Base-by-base conservation (phyloP, 1,140 invertebrate genomes). In the Oppia nitens region DNA sequence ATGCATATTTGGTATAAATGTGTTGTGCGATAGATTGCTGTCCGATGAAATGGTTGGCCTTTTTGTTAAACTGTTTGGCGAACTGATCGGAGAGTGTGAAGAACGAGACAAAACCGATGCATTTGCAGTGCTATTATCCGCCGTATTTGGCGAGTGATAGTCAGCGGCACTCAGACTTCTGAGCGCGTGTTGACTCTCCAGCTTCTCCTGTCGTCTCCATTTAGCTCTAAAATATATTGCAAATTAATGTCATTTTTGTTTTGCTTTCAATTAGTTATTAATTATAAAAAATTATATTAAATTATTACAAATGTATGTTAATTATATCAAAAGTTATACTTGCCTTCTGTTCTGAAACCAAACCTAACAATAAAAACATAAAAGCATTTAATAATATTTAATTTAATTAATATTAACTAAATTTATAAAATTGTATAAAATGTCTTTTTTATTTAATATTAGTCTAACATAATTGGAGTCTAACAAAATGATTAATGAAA, bases 121-220 rank as follows among this genome's bases (percentile, higher is more conserved):
- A 50, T 51, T 51, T 24, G 6, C 49, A 25, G 49, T 25, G 49
- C 49, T 51, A 20, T 28, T 28, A 20, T n/a, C 21, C 6, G 6
- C n/a, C 6, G 6, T 51, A 51, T 4, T 51, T 51, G 21, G 14
- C 6, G 49, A 4, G 27, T 25, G 27, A 51, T 60, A 50, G 4
- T 29, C n/a, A 29, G 55, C 32, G 17, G 57, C 57, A 11, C 63
- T 58, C 2, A 65, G 59, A 29, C 53, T 60, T n/a, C 64, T 52
- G 2, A 64, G 53, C 11, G 64, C 60, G 24, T 62, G 64, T 20
- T 65, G 63, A 56, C 57, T 64, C 27, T 65, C 64, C n/a, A 61
- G 23, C 29, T 64, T 64, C 49, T 64, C 63, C 25, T 64, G 63
- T 4, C 63, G 61, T 32, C 63, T 51, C 63, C 63, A 64, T 60